phyloP scores from a whole-genome alignment of 2,113 vertebrate species.

The Chiloscyllium plagiosum region DNA sequence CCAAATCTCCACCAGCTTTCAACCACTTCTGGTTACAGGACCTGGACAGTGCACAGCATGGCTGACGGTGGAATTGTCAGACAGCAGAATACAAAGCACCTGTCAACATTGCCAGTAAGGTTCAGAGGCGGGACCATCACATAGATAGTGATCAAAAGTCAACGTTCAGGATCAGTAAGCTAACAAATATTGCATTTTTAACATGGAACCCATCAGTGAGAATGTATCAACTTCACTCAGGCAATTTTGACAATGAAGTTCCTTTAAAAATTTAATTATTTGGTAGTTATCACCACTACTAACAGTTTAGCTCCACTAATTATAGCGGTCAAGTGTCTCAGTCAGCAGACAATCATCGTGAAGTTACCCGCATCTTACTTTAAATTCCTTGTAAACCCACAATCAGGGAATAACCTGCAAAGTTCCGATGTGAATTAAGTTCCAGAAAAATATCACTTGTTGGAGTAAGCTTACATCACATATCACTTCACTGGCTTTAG shows the following conservation, averaged over 20 bases:
- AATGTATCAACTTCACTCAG: background rate
- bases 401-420: slow-evolving; percentile 9
- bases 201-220: background rate
- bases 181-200: background rate
- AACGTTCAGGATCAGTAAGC: background rate
- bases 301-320: background rate
- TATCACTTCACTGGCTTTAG: background rate
- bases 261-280: slow-evolving; percentile 15
- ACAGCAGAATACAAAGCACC: background rate
- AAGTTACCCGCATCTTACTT: slow-evolving; percentile 20
- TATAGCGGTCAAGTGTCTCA: background rate
- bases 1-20: background rate
- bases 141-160: background rate
- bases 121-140: background rate
- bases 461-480: background rate
- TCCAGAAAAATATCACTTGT: slow-evolving; percentile 2
- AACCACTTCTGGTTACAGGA: background rate
- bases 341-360: background rate
- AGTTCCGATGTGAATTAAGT: background rate
- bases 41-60: background rate
- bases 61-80: too few species aligned
- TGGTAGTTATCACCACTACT: slow-evolving; percentile 8
- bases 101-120: background rate
- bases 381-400: background rate
- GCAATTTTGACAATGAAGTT: background rate